phyloP scores from a whole-genome alignment of 2,113 vertebrate species.

The Centropus bengalensis region DNA sequence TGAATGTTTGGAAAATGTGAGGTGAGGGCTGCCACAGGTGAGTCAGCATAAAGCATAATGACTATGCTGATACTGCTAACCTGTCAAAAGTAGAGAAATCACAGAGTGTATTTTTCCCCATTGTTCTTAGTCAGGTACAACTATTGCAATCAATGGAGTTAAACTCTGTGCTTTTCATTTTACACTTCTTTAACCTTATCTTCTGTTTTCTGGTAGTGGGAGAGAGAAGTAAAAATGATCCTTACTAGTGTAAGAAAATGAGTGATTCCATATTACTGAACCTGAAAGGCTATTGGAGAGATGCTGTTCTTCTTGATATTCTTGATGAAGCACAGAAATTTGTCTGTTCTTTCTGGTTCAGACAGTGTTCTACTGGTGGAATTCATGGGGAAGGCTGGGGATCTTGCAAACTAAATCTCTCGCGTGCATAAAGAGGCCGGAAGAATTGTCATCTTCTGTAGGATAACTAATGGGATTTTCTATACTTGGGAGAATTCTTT shows the following conservation, averaged over 20 bases:
- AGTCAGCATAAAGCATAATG: not conserved
- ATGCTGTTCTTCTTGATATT: not conserved
- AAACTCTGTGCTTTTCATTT: not conserved
- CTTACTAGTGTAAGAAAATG: not conserved
- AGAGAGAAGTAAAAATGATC: not conserved
- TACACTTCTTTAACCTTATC: not conserved
- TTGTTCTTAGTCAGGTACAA: not conserved
- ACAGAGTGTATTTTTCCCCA: accelerated
- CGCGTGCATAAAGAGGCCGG: not conserved
- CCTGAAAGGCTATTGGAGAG: not conserved
- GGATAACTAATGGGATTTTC: not conserved
- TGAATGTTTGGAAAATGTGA: not conserved
- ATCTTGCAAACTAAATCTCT: not conserved
- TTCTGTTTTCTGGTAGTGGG: not conserved
- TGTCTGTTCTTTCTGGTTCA: not conserved
- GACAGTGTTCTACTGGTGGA: too few species aligned
- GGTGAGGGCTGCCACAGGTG: not conserved
- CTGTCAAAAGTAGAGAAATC: not conserved
- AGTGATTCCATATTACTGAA: not conserved
- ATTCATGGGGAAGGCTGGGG: not conserved
- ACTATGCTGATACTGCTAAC: not conserved
- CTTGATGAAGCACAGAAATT: not conserved
- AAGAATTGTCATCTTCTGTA: not conserved
- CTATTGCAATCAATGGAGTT: not conserved
- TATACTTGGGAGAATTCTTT: not conserved